Evolutionary conservation across 1,140 invertebrate species (phyloP).

Genomic region (Saccostrea echinata): DNA sequence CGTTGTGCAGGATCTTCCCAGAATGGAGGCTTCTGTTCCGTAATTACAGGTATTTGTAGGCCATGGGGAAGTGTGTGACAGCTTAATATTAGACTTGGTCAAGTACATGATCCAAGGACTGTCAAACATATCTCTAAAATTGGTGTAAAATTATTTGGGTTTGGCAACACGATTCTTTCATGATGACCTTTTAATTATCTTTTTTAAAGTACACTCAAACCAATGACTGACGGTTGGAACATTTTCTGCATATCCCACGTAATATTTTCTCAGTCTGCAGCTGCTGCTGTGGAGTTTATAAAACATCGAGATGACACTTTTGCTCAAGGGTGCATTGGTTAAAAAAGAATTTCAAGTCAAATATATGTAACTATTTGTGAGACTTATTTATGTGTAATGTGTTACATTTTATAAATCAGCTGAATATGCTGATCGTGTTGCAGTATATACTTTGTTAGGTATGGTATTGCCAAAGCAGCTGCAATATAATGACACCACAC

Average conservation of each 20-base stretch:
- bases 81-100: neutral
- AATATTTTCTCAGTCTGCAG: neutral
- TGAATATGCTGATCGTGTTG: neutral
- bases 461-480: neutral
- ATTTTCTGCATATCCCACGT: neutral
- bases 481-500: neutral
- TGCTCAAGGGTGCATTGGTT: neutral
- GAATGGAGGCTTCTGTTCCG: neutral
- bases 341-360: no score
- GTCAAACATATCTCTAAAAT: slow-evolving; percentile 22
- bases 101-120: neutral
- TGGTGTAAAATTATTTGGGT: slow-evolving; percentile 20
- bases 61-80: neutral
- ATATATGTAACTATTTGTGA: no score
- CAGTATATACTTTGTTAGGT: neutral
- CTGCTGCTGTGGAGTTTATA: neutral
- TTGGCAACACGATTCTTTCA: slow-evolving; percentile 11
- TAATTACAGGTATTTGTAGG: neutral
- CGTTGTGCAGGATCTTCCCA: neutral
- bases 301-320: neutral
- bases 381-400: no score
- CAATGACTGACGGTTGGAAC: neutral
- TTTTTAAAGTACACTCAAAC: neutral
- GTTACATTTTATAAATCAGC: no score
- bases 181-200: slow-evolving; percentile 25